Base-by-base conservation (phyloP, 1,140 invertebrate genomes). In the Polypedilum pembai region DNA sequence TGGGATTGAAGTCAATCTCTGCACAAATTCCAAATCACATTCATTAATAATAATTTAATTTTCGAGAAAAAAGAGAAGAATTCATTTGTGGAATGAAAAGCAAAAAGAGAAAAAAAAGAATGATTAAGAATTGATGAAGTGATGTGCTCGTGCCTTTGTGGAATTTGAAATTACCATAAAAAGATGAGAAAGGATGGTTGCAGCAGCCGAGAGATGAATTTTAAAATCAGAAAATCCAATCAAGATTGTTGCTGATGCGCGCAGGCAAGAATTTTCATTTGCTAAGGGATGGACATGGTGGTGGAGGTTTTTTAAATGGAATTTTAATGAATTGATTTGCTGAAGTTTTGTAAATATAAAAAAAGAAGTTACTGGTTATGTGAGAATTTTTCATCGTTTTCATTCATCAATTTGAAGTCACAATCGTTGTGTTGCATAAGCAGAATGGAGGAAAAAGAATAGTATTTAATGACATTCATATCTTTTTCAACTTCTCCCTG, bases 81-180 rank as follows among this genome's bases (percentile, higher is more conserved):
- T 8, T 10, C 65, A 69, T 18, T 20, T 18, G 65, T 18, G 17
- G 17, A 7, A 69, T 7, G 8, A 1, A 69, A 69, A 69, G n/a
- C 15, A 5, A 69, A 69, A 69, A 10, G 65, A 69, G 10, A 18
- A 56, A 15, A 56, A 8, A 56, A 56, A 0, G 17, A 8, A 21
- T 8, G 17, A 69, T 8, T 18, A 69, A 69, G 24, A 69, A 20
- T 18, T 69, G 17, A 69, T 56, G 65, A 12, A 56, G 10, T 56
- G 10, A 20, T 21, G 65, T 20, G 65, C 8, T 18, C 65, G 20
- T 18, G 8, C 17, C 20, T 69, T 18, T 20, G 65, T 20, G 65
- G 65, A 69, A 69, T 69, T 33, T 69, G 20, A 20, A 69, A 69
- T 69, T 69, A 69, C 8, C 65, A 69, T 69, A 69, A 69, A 69